Evolutionary conservation across 2,888 invertebrate species (phyloP), one percentile per base, ranked within the genome.

Genomic region (Meganola albula): DNA sequence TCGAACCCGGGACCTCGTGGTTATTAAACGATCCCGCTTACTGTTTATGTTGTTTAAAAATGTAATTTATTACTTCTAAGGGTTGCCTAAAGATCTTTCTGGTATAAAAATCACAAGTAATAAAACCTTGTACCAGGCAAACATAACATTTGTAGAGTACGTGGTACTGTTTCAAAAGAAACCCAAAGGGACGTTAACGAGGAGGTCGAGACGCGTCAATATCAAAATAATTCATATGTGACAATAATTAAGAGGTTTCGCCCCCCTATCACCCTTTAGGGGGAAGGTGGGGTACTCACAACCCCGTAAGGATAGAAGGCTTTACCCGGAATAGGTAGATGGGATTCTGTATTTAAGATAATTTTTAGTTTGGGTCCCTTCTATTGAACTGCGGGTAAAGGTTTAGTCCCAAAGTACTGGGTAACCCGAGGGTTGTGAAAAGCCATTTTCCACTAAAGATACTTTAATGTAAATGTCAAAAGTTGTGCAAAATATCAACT

Each of bases 161-260:
- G 31, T 36, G n/a, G 34, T 33, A 28, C 38, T 31, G 35, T 47
- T 41, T 53, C 48, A 48, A 58, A 57, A 55, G 53, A 53, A 57
- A 48, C 36, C 58, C 52, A 38, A 48, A 51, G 58, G 58, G 53
- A 56, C 44, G 41, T 45, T 58, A 58, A 58, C 54, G 53, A 53
- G 54, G 46, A 46, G 48, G 50, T 46, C 45, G 57, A 57, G 53
- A 44, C 63, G 67, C 74, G 71, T 74, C 78, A 71, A 77, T 79
- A 76, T 70, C 74, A 72, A 78, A 78, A 79, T 79, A 78, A 79
- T 74, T 79, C 79, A 77, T 73, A 80, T 78, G 77, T 77, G 76
- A 78, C 78, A 78, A 80, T 82, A 82, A 80, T 82, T 80, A 77
- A 74, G 77, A 53, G 53, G 53, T 53, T 53, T 47, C 54, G 51